Percentiles rank a stretch among this genome's conserved stretches.
These are phyloP conservation scores for Manis javanica DNA, from an alignment of 2,797 vertebrate genomes.

Conservation along the genomic window DNA sequence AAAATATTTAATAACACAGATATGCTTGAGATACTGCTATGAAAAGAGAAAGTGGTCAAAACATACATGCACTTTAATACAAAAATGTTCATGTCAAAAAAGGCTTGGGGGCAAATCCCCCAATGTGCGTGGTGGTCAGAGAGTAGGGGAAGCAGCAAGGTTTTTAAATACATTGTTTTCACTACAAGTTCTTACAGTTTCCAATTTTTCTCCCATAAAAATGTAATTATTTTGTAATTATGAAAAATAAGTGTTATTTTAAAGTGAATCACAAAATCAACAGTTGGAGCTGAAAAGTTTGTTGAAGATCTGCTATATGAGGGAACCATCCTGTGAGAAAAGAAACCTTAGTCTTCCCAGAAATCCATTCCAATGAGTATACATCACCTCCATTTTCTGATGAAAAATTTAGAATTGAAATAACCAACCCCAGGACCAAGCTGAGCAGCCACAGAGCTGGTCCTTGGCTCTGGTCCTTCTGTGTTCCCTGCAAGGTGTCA, in stretches of 20 bases:
- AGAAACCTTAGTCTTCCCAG: background rate
- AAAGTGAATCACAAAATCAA: background rate
- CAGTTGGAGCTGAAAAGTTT: background rate
- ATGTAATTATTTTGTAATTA: too few species aligned
- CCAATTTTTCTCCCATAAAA: background rate
- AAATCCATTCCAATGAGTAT: background rate
- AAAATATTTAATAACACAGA: background rate
- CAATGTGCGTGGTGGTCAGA: background rate
- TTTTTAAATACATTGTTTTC: background rate
- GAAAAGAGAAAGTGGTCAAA: background rate
- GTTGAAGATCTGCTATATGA: background rate
- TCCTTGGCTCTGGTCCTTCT: too few species aligned
- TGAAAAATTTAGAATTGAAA: background rate
- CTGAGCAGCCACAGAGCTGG: background rate
- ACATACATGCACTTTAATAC: background rate
- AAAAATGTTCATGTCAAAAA: background rate
- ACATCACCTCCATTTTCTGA: background rate
- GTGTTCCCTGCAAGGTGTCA: background rate
- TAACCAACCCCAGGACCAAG: background rate
- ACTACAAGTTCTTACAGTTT: background rate
- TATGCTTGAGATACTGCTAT: background rate
- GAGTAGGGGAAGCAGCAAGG: background rate
- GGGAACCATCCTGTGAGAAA: background rate
- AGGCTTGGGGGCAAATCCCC: background rate
- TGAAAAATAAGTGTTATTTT: slow-evolving; percentile 45